Conservation (phyloP, 2,888 invertebrate genomes). For the Sarcophaga rosellei region DNA sequence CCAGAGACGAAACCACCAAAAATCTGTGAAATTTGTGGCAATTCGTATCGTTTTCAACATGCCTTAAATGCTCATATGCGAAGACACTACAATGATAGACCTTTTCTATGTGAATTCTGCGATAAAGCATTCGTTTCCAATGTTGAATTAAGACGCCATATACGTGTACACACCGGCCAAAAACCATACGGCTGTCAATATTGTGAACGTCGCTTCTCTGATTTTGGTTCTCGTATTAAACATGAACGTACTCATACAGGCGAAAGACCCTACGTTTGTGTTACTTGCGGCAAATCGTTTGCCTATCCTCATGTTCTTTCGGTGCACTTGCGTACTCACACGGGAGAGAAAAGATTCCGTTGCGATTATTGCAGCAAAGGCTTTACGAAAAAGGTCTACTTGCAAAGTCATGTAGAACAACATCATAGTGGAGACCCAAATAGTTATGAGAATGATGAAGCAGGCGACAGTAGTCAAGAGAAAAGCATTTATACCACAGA, state of each 20-base stretch:
- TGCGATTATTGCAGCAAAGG: constrained; percentile 79
- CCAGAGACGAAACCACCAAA: constrained; percentile 73
- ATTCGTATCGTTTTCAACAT: constrained; percentile 80
- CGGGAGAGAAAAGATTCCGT: constrained; percentile 80
- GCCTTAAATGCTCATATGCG: constrained; percentile 81
- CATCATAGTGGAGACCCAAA: constrained; percentile 68
- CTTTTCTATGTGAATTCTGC: constrained; percentile 79
- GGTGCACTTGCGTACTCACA: constrained; percentile 79
- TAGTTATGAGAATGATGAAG: constrained; percentile 18
- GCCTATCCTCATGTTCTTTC: constrained; percentile 80
- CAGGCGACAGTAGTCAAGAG: constrained; percentile 63
- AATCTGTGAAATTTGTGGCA: constrained; percentile 80
- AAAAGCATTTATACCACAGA: constrained; percentile 76
- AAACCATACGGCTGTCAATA: constrained; percentile 80
- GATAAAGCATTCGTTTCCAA: constrained; percentile 80
- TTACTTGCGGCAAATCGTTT: constrained; percentile 79
- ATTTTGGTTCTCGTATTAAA: constrained; percentile 81
- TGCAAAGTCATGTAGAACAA: constrained; percentile 76
- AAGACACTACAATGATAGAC: constrained; percentile 79
- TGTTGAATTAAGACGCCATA: constrained; percentile 80
- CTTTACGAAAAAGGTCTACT: constrained; percentile 79
- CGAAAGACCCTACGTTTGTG: constrained; percentile 78
- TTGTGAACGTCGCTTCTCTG: constrained; percentile 80
- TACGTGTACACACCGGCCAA: constrained; percentile 81
- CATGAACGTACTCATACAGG: constrained; percentile 81